These are phyloP conservation scores for Horisme vitalbata DNA, from an alignment of 2,888 invertebrate genomes.

Conservation along the genomic window DNA sequence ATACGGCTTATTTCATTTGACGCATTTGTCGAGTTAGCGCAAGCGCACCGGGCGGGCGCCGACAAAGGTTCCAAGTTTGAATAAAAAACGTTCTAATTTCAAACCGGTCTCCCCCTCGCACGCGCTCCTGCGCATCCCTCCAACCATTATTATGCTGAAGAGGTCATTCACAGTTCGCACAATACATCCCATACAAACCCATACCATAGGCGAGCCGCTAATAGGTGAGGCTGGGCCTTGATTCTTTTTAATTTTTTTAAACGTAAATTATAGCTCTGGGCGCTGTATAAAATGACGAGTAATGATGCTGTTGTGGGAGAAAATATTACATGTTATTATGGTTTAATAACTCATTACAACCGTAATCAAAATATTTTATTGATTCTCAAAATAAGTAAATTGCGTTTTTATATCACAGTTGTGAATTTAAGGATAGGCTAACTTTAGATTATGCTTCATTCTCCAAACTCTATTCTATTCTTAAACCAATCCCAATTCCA, in stretches of 20 bases:
- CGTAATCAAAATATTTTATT: not conserved
- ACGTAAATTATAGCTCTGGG: slow-evolving; percentile 31
- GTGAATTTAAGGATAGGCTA: too few relatives aligned
- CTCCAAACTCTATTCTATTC: too few relatives aligned
- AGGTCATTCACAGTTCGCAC: slow-evolving; percentile 82
- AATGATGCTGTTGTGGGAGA: slow-evolving; percentile 24
- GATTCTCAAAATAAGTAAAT: too few relatives aligned
- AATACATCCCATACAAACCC: slow-evolving; percentile 49
- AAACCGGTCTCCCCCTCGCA: slow-evolving; percentile 79
- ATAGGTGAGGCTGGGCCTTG: slow-evolving; percentile 60
- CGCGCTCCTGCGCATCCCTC: slow-evolving; percentile 81
- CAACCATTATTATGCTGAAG: slow-evolving; percentile 78
- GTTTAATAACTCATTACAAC: not conserved
- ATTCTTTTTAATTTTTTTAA: slow-evolving; percentile 43
- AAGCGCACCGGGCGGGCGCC: slow-evolving; percentile 77
- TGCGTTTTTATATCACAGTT: too few relatives aligned
- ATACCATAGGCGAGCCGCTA: slow-evolving; percentile 58
- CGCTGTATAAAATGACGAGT: slow-evolving; percentile 29
- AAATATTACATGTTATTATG: slow-evolving; percentile 11
- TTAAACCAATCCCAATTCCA: too few relatives aligned
- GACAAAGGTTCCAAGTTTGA: slow-evolving; percentile 67
- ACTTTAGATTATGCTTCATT: too few relatives aligned
- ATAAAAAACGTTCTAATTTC: slow-evolving; percentile 82
- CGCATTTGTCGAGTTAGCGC: slow-evolving; percentile 82
- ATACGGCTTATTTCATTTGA: slow-evolving; percentile 80